Evolutionary conservation across 2,113 vertebrate species (phyloP).

Genomic region (Elephantulus edwardii): DNA sequence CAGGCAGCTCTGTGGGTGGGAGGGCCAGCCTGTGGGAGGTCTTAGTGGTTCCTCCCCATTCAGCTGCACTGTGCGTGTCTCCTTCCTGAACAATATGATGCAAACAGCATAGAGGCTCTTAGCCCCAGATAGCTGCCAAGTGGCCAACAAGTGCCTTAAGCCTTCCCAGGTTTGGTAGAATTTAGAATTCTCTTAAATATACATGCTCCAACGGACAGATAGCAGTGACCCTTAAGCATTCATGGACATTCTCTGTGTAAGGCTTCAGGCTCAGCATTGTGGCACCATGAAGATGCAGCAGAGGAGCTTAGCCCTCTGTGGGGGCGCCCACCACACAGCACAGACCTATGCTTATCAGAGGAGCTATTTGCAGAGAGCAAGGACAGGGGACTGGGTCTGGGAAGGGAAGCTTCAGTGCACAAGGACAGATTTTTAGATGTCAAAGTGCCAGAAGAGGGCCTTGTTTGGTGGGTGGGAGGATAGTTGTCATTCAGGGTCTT

Average conservation of each 20-base stretch:
- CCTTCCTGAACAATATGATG: fast-evolving
- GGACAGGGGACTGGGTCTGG: background rate
- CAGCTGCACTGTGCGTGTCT: background rate
- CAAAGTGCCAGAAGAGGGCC: fast-evolving
- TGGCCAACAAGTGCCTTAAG: background rate
- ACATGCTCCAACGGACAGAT: background rate
- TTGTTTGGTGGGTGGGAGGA: background rate
- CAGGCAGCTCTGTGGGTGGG: background rate
- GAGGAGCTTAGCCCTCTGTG: background rate
- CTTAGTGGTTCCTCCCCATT: fast-evolving
- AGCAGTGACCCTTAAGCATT: background rate
- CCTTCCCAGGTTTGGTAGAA: background rate
- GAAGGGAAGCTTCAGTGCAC: background rate
- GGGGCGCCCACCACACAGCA: fast-evolving
- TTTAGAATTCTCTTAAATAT: background rate
- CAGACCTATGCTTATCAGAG: background rate
- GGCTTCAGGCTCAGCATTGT: background rate
- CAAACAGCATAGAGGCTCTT: background rate
- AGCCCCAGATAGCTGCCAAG: background rate
- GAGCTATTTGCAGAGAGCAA: background rate
- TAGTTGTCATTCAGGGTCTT: background rate
- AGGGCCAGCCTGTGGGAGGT: background rate
- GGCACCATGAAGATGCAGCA: background rate
- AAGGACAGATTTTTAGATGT: background rate
- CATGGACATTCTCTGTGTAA: background rate